phyloP scores from a whole-genome alignment of 64 coral and sea anemone species.

The Pachyseris speciosa region DNA sequence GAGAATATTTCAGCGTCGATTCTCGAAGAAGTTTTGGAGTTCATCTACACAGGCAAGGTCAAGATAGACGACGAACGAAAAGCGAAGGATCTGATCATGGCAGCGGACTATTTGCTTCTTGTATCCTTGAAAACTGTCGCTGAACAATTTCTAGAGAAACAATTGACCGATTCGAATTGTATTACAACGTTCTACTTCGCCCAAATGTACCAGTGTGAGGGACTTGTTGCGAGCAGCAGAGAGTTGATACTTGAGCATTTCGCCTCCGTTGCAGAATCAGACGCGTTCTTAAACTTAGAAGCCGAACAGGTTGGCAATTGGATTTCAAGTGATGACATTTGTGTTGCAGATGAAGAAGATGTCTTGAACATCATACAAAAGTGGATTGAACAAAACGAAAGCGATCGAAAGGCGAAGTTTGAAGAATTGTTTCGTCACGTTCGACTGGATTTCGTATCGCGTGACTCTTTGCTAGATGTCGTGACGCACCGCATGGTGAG shows the following conservation, averaged over 20 bases:
- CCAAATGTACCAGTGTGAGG: not conserved
- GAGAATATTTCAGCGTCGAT: not conserved
- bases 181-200: not conserved
- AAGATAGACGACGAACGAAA: not conserved
- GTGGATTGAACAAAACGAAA: not conserved
- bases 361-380: not conserved
- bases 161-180: not conserved
- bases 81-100: not conserved
- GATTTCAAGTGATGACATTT: conserved; percentile 6
- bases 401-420: not conserved
- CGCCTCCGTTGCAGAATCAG: not conserved
- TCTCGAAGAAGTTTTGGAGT: not conserved
- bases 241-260: not conserved
- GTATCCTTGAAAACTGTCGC: not conserved
- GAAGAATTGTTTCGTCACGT: not conserved
- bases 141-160: not conserved
- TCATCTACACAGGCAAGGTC: not conserved
- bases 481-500: not conserved
- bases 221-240: not conserved
- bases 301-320: not conserved
- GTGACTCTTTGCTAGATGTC: not conserved
- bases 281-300: not conserved
- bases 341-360: not conserved
- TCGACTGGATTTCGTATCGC: not conserved
- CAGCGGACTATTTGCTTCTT: conserved; percentile 16